Evolutionary conservation across 2,113 vertebrate genomes (phyloP).

Genomic region (Siniperca knerii): DNA sequence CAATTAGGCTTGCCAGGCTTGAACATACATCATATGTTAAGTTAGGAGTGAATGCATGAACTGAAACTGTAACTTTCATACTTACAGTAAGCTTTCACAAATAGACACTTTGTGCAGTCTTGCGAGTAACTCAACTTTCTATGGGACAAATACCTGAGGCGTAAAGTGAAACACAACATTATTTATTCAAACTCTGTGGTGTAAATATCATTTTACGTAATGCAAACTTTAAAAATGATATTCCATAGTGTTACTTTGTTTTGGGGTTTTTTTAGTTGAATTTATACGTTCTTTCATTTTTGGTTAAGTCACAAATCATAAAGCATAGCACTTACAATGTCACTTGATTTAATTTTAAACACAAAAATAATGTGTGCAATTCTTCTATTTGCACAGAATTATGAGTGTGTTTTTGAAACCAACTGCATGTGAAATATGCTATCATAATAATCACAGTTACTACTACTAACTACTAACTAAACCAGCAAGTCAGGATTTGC

Average conservation of each 20-base stretch:
- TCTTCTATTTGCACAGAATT: background rate
- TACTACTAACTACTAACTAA: constrained; percentile 46
- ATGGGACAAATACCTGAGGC: background rate
- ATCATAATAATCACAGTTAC: background rate
- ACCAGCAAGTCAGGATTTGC: constrained; percentile 73
- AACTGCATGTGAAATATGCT: background rate
- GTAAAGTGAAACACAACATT: background rate
- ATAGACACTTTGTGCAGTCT: background rate
- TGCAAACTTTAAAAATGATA: background rate
- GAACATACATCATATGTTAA: background rate
- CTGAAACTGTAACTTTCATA: constrained; percentile 4
- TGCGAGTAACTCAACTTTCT: background rate
- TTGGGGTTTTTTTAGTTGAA: background rate
- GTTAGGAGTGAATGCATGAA: background rate
- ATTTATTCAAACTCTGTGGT: background rate
- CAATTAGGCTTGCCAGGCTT: background rate
- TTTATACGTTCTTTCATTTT: background rate
- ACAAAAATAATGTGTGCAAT: background rate
- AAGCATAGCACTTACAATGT: background rate
- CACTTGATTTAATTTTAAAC: background rate
- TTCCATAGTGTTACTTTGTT: background rate
- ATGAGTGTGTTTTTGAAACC: constrained; percentile 5
- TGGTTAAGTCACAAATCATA: background rate
- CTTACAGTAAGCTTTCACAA: constrained; percentile 22
- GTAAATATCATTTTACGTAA: constrained; percentile 5